Conservation (phyloP, 1,140 invertebrate genomes). For the Orussus abietinus region DNA sequence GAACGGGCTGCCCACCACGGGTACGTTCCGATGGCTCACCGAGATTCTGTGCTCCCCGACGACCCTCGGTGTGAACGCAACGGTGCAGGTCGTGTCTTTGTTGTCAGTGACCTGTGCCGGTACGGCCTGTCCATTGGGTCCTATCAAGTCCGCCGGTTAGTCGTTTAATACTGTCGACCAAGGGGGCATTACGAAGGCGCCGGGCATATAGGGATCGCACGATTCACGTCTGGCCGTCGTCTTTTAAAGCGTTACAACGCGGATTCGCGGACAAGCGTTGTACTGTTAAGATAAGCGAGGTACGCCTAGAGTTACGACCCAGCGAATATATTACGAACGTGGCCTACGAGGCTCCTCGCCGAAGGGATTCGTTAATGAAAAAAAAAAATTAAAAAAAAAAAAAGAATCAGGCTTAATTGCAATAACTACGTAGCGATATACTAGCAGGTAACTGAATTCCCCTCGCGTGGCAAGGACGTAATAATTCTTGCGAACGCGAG, state of each 20-base stretch:
- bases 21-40: conserved; percentile 72
- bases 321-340: too few relatives aligned
- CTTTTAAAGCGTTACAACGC: conserved; percentile 3
- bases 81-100: conserved; percentile 74
- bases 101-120: conserved; percentile 79
- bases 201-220: background rate
- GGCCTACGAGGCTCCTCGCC: too few relatives aligned
- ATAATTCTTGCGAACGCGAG: too few relatives aligned
- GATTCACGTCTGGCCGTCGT: conserved; percentile 1
- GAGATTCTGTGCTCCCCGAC: conserved; percentile 89
- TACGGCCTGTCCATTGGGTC: conserved; percentile 81
- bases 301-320: background rate
- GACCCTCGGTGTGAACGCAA: conserved; percentile 80
- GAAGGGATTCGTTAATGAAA: too few relatives aligned
- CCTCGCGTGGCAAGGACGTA: too few relatives aligned
- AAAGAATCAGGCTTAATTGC: too few relatives aligned
- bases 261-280: background rate
- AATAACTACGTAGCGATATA: too few relatives aligned
- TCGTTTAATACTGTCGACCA: conserved; percentile 44
- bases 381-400: too few relatives aligned
- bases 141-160: conserved; percentile 60
- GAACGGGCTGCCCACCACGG: conserved; percentile 85
- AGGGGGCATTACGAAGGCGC: conserved; percentile 28
- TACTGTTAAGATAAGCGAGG: background rate
- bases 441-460: too few relatives aligned